Evolutionary conservation across 2,888 invertebrate species (phyloP).

Genomic region (Acronicta alni): DNA sequence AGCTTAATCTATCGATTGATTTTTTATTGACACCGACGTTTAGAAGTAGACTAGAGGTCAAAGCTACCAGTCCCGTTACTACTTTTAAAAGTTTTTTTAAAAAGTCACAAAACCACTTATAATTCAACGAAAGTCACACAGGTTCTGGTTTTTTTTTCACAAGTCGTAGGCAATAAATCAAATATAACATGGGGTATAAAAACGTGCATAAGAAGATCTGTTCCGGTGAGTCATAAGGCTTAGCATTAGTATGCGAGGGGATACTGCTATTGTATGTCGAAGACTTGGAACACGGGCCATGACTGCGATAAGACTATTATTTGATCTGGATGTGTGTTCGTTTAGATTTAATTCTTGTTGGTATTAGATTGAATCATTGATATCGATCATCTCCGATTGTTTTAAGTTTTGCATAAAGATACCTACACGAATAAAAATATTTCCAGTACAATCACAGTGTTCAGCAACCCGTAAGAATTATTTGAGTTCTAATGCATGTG

Average conservation of each 20-base stretch:
- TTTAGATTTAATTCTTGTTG: neutral
- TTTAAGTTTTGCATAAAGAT: no score
- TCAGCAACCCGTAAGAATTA: no score
- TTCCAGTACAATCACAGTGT: no score
- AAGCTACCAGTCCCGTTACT: no score
- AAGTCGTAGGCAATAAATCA: conserved; percentile 34
- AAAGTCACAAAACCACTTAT: neutral
- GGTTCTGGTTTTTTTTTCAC: conserved; percentile 2
- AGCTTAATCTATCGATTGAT: no score
- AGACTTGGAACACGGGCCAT: conserved; percentile 35
- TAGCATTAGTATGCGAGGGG: conserved; percentile 66
- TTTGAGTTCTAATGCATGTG: no score
- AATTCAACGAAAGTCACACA: conserved; percentile 1
- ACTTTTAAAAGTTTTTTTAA: no score
- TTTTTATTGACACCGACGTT: no score
- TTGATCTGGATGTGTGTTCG: conserved; percentile 19
- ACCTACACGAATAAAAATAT: no score
- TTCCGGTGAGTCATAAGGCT: conserved; percentile 68
- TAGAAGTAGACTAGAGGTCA: no score
- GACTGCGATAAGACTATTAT: conserved; percentile 18
- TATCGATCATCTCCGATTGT: no score
- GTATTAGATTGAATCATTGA: neutral
- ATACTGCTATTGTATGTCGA: conserved; percentile 34
- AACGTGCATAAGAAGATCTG: conserved; percentile 32
- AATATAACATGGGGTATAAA: conserved; percentile 18